A percentile compares a stretch with the other conserved stretches of the same genome.
Conservation (phyloP, 2,797 vertebrate species). For the Liasis olivaceus region DNA sequence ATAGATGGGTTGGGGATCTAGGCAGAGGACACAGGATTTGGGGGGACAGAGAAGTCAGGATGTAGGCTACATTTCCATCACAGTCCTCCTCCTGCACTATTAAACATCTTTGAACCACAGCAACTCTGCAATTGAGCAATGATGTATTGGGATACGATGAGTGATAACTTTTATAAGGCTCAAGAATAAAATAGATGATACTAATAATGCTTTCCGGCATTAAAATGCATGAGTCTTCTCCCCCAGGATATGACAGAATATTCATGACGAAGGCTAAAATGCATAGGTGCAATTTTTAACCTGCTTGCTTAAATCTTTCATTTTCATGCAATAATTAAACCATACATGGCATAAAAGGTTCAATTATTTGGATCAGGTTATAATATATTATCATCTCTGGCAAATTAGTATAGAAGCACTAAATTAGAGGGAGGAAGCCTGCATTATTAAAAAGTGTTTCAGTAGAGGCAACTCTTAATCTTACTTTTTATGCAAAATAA, state of each 20-base stretch:
- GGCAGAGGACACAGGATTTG: not conserved
- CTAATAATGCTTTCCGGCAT: not conserved
- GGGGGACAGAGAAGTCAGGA: not conserved
- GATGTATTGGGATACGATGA: not conserved
- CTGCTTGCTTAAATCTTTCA: not conserved
- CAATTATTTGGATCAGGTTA: not conserved
- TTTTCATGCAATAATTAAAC: not conserved
- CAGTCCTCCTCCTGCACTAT: not conserved
- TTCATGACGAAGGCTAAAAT: not conserved
- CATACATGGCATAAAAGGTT: not conserved
- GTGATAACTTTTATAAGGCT: not conserved
- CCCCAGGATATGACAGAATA: not conserved
- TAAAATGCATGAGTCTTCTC: not conserved
- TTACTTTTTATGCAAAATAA: not conserved
- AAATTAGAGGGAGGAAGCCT: not conserved
- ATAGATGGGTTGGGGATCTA: not conserved
- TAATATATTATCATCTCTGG: not conserved
- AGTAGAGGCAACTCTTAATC: not conserved
- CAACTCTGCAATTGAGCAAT: not conserved
- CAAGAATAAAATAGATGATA: not conserved
- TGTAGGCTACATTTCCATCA: not conserved
- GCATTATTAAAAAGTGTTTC: not conserved
- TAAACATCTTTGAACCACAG: not conserved
- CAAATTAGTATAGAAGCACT: not conserved
- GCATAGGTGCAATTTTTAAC: not conserved